A percentile compares a stretch with the other conserved stretches of the same genome.
Evolutionary conservation across 2,888 invertebrate genomes (phyloP).

Genomic region (Sphinx pinastri): DNA sequence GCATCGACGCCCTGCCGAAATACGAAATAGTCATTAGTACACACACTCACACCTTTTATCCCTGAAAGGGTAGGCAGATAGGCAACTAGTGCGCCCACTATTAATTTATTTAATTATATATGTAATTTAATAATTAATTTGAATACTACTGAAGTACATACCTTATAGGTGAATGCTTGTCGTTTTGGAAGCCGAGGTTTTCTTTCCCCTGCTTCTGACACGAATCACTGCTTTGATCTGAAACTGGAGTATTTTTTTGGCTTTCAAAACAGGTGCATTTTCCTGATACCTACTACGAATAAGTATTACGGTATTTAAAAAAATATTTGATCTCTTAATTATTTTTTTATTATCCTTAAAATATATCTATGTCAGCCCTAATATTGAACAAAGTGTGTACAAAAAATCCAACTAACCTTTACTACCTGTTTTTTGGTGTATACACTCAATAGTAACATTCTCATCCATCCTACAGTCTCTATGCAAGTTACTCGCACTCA

Average conservation of each 20-base stretch:
- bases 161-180: constrained; percentile 84
- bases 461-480: constrained; percentile 69
- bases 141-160: constrained; percentile 38
- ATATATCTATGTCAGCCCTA: no score
- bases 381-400: no score
- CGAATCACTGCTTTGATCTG: constrained; percentile 77
- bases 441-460: constrained; percentile 61
- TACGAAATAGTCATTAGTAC: no score
- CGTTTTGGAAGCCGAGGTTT: constrained; percentile 90
- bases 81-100: no score
- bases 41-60: not conserved
- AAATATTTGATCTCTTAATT: no score
- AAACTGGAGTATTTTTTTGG: constrained; percentile 59
- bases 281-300: no score
- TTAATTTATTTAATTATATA: no score
- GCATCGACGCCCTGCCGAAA: constrained; percentile 66
- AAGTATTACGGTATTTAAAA: no score
- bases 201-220: constrained; percentile 88
- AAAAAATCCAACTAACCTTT: constrained; percentile 56
- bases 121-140: no score
- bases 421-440: constrained; percentile 71
- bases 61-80: no score
- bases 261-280: not conserved
- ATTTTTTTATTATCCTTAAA: no score
- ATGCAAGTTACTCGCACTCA: constrained; percentile 71